Evolutionary conservation across 2,888 invertebrate species (phyloP), one percentile per base, ranked within the genome.

Genomic region (Pyrocoelia pectoralis): DNA sequence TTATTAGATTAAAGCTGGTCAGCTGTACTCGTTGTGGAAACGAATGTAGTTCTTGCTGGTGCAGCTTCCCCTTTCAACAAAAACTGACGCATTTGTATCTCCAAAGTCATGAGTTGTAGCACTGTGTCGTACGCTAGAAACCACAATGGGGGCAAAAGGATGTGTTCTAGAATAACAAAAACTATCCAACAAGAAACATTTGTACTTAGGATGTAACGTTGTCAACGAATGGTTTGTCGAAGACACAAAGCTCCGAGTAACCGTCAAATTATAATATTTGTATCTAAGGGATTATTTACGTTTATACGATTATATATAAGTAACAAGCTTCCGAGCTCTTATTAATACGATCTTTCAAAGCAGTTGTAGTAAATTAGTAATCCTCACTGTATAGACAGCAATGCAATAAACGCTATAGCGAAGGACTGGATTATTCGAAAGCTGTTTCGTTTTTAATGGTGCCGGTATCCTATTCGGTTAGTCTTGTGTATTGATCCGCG

Each of bases 171-270:
- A 66, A 70, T 70, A 72, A 73, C 75, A 77, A 76, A 77, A 77
- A 77, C 72, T 68, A 69, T 64, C 71, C 75, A 75, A 73, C 75
- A 77, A 75, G 74, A 71, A 68, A 70, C 72, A 73, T 74, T 72
- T 71, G 73, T 75, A 71, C 71, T 72, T 70, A 70, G 72, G 72
- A 75, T 76, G 76, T 76, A 76, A 74, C 68, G 72, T 72, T 69
- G 68, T 6, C 2, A n/a, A 33, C n/a, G n/a, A n/a, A 33, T 67
- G 70, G 68, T 68, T 69, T 70, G 65, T 62, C 61, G 64, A 43
- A 15, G n/a, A n/a, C n/a, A n/a, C n/a, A n/a, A n/a, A n/a, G n/a
- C n/a, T n/a, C n/a, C n/a, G n/a, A n/a, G 17, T 10, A 17, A 17
- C 46, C 46, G 18, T 18, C 17, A 46, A 43, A 33, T 33, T 33